phyloP scores from a whole-genome alignment of 2,888 invertebrate species.

The Sycophila texana region DNA sequence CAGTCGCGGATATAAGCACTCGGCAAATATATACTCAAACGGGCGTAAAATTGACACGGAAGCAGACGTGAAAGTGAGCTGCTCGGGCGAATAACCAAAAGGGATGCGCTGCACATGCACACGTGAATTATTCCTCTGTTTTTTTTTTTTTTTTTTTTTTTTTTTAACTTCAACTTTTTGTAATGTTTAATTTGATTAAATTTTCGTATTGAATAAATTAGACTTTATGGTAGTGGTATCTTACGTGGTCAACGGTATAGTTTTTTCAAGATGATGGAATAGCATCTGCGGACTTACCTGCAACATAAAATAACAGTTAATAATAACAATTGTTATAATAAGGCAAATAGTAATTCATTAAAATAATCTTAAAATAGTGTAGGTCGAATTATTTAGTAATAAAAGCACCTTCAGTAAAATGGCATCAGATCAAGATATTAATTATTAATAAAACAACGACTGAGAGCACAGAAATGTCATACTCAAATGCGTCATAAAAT shows the following conservation, averaged over 20 bases:
- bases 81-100: constrained; percentile 6
- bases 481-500: no score
- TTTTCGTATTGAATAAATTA: neutral
- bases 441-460: no score
- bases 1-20: neutral
- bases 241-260: neutral
- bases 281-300: constrained; percentile 1
- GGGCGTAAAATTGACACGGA: neutral
- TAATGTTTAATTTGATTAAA: no score
- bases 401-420: no score
- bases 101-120: constrained; percentile 3
- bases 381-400: no score
- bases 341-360: neutral
- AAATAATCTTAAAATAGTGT: neutral
- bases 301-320: neutral
- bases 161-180: neutral
- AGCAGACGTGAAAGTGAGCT: neutral
- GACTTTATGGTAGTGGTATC: neutral
- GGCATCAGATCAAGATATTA: no score
- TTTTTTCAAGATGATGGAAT: neutral
- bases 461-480: no score
- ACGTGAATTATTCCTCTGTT: neutral
- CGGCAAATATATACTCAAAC: neutral
- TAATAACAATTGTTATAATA: neutral
- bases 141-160: neutral